Conservation (phyloP, 2,113 vertebrate genomes). For the Fulica atra region DNA sequence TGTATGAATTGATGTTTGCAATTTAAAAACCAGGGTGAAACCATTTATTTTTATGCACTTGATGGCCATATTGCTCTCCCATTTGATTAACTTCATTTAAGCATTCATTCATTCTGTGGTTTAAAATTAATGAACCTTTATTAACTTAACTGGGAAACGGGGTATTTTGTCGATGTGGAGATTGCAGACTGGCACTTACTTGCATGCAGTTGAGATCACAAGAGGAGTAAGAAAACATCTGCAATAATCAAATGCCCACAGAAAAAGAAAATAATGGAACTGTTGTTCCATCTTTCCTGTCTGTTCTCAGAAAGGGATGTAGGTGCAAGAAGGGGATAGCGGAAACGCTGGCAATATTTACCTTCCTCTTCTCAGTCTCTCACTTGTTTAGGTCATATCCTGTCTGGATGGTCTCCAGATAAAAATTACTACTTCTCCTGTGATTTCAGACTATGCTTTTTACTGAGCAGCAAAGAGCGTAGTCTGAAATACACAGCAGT, state of each 20-base stretch:
- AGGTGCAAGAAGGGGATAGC: not conserved
- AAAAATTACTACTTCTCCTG: not conserved
- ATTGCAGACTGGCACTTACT: not conserved
- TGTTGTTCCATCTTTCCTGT: not conserved
- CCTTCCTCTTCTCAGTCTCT: not conserved
- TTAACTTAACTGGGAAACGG: not conserved
- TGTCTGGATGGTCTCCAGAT: not conserved
- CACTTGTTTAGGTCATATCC: not conserved
- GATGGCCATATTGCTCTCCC: not conserved
- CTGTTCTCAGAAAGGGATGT: not conserved
- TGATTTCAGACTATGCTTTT: not conserved
- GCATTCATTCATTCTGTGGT: not conserved
- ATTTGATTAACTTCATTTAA: not conserved
- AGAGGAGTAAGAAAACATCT: not conserved
- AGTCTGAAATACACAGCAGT: not conserved
- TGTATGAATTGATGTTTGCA: not conserved
- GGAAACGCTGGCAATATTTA: not conserved
- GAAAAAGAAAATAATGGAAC: not conserved
- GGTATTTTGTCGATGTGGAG: not conserved
- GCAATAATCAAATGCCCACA: not conserved
- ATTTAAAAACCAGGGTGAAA: not conserved
- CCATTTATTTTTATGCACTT: not conserved
- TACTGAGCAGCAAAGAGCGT: not conserved
- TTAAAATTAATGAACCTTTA: not conserved
- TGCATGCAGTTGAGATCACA: not conserved